Evolutionary conservation across 1,140 invertebrate species (phyloP).

Genomic region (Nephila pilipes): DNA sequence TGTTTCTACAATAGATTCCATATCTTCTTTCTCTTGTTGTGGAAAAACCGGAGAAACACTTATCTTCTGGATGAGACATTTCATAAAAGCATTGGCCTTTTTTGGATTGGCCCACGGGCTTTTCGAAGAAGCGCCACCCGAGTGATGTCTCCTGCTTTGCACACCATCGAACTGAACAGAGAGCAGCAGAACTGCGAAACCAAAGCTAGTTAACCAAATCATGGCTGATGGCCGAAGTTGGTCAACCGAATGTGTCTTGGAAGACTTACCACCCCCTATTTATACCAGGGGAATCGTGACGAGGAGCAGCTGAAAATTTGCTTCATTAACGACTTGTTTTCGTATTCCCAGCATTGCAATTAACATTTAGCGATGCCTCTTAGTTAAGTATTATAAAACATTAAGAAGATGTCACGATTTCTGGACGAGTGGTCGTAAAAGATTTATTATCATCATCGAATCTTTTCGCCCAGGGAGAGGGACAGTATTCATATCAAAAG

Average conservation of each 20-base stretch:
- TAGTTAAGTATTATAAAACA: too few relatives aligned
- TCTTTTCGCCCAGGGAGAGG: too few relatives aligned
- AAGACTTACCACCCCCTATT: background rate
- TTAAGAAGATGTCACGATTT: too few relatives aligned
- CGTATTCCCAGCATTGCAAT: too few relatives aligned
- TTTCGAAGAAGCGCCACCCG: background rate
- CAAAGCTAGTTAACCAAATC: slow-evolving; percentile 66
- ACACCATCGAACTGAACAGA: slow-evolving; percentile 21
- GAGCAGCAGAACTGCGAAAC: slow-evolving; percentile 43
- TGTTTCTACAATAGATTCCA: slow-evolving; percentile 55
- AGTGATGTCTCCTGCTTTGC: slow-evolving; percentile 41
- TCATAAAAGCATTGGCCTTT: slow-evolving; percentile 56
- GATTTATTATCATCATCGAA: too few relatives aligned
- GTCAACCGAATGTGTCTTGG: slow-evolving; percentile 34
- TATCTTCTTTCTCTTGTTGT: slow-evolving; percentile 64
- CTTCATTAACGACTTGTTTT: too few relatives aligned
- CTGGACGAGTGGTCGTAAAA: too few relatives aligned
- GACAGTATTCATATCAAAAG: too few relatives aligned
- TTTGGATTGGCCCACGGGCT: slow-evolving; percentile 56
- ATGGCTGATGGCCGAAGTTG: slow-evolving; percentile 32
- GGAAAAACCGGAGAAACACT: slow-evolving; percentile 17
- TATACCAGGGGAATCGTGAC: slow-evolving; percentile 35
- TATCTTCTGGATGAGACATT: slow-evolving; percentile 63
- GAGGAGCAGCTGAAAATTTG: background rate
- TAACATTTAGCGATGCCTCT: too few relatives aligned